Conservation (phyloP, 2,797 vertebrate genomes). For the Australoheros facetus region DNA sequence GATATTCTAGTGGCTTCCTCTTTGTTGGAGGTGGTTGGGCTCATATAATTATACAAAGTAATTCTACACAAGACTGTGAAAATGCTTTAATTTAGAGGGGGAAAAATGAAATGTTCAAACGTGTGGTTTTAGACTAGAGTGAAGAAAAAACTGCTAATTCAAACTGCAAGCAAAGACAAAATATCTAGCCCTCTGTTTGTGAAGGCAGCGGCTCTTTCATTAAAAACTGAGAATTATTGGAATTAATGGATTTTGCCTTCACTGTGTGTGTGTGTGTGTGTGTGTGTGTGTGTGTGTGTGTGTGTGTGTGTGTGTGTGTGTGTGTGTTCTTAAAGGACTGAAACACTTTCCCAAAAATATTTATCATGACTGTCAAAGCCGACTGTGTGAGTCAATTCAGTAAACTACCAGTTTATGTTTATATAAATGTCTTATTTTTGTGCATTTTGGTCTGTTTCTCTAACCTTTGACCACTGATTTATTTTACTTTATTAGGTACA, state of each 20-base stretch:
- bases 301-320: background rate
- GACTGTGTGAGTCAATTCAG: background rate
- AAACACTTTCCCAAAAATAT: conserved; percentile 7
- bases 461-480: background rate
- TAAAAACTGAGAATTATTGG: conserved; percentile 15
- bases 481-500: background rate
- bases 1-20: background rate
- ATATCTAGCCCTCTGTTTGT: conserved; percentile 4
- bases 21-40: background rate
- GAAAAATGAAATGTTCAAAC: background rate
- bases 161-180: conserved; percentile 1
- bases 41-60: background rate
- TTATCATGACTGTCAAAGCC: background rate
- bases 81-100: background rate
- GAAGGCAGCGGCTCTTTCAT: background rate
- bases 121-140: background rate
- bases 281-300: conserved; percentile 1
- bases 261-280: conserved; percentile 5
- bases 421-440: background rate
- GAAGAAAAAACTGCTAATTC: conserved; percentile 7
- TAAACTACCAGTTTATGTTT: background rate
- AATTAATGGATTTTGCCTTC: conserved; percentile 18
- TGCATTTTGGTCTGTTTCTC: background rate
- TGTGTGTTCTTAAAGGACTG: conserved; percentile 15
- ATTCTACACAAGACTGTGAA: background rate